Evolutionary conservation across 2,113 vertebrate genomes (phyloP), one percentile per base, ranked within the genome.

Genomic region (Ictalurus punctatus): DNA sequence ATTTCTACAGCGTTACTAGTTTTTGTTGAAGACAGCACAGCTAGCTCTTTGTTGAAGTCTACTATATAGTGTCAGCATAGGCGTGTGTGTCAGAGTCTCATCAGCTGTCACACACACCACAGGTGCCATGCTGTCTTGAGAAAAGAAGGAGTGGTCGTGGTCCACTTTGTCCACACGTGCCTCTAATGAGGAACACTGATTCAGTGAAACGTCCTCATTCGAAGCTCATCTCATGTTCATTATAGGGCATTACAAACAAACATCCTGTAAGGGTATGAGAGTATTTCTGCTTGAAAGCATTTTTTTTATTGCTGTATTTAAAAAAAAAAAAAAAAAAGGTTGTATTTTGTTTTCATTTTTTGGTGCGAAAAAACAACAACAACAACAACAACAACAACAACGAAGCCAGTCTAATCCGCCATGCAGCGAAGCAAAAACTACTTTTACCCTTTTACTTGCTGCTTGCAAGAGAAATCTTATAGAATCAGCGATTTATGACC

Each of bases 1-100:
- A 76, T 44, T 76, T 76, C 73, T 76, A 44, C 8, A 21, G 16
- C 73, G 12, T 12, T 23, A 27, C 40, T 78, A 25, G 34, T 40
- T 44, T 25, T 30, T 1, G n/a, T 37, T 6, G 23, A 58, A 37
- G 8, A 58, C 30, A 74, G 40, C n/a, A 76, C 48, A 74, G 76
- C 89, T 79, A 79, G 80, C 82, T 86, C 73, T 83, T 12, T 84
- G 78, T 59, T 89, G 89, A 88, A 73, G 85, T 91, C 79, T 74
- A 56, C 79, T 78, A 56, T 56, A 17, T 94, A 91, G 87, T 92
- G 92, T 90, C 91, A 92, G 91, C 91, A 84, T 86, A 89, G 83
- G 81, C 1, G 93, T 91, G 94, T 92, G 90, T 95, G 92, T 91
- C 92, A 93, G 59, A 94, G 93, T 89, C 95, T 93, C 92, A 92